These are phyloP conservation scores for Xestoiulus laeticollis DNA, from an alignment of 2,888 invertebrate genomes.

Conservation along the genomic window DNA sequence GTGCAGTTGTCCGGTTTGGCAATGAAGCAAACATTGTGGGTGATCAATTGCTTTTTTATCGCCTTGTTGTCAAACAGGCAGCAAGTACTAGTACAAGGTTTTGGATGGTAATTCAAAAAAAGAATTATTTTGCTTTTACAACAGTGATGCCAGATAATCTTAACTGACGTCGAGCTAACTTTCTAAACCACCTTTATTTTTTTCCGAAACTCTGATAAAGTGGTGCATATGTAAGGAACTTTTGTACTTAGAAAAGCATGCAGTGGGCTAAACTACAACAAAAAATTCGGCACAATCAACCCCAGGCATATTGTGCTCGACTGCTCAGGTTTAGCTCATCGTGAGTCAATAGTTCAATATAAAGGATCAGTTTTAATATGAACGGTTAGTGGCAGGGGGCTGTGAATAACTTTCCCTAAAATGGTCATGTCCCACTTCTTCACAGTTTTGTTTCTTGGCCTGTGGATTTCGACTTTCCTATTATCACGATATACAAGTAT, in stretches of 20 bases:
- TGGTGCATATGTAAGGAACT: no score
- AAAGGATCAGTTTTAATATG: not conserved
- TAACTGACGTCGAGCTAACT: no score
- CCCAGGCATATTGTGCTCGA: not conserved
- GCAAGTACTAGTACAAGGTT: no score
- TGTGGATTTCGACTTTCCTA: not conserved
- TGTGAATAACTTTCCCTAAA: not conserved
- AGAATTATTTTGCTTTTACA: not conserved
- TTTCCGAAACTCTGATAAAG: no score
- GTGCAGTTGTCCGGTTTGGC: no score
- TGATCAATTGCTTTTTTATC: no score
- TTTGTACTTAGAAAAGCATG: no score
- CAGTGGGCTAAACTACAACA: not conserved
- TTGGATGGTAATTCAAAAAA: not conserved
- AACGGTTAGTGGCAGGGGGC: not conserved
- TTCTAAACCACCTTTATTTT: no score
- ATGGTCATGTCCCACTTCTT: slow-evolving; percentile 10
- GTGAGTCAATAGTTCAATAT: not conserved
- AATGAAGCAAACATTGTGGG: no score
- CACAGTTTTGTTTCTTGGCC: not conserved
- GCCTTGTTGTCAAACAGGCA: no score
- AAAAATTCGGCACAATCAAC: not conserved
- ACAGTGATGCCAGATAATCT: no score
- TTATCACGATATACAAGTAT: not conserved
- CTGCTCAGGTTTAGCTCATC: not conserved